Conservation (phyloP, 1,140 invertebrate genomes). For the Cyrtorhinus lividipennis region DNA sequence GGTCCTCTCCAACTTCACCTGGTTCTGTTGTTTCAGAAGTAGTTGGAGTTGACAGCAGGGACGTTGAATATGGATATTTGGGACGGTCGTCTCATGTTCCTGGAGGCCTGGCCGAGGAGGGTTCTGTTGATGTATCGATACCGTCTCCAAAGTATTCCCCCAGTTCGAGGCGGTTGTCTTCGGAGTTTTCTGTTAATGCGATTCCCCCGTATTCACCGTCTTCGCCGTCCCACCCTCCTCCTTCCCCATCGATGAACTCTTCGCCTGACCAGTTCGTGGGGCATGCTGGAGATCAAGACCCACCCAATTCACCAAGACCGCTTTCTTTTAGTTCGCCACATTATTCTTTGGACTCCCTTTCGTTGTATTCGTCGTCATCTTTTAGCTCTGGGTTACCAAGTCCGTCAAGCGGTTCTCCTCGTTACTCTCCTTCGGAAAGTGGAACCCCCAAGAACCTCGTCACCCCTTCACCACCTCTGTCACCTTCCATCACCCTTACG, state of each 20-base stretch:
- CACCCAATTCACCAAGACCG: too few relatives aligned
- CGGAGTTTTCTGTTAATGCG: background rate
- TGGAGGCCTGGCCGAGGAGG: too few relatives aligned
- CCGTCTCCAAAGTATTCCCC: background rate
- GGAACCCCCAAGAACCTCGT: background rate
- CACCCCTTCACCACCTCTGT: background rate
- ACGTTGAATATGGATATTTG: too few relatives aligned
- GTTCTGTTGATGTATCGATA: background rate
- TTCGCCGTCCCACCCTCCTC: background rate
- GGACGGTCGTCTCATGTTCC: too few relatives aligned
- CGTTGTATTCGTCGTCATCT: background rate
- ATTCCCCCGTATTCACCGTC: background rate
- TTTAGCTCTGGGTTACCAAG: background rate
- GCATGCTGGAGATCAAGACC: too few relatives aligned
- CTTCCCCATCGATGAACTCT: background rate
- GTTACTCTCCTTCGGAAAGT: background rate
- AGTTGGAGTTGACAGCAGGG: too few relatives aligned
- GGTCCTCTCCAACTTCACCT: too few relatives aligned
- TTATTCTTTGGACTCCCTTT: background rate
- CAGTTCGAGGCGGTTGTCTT: background rate
- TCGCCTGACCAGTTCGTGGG: too few relatives aligned
- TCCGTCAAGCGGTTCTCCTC: background rate
- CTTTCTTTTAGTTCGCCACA: too few relatives aligned
- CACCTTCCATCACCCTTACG: background rate
- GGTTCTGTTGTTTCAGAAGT: too few relatives aligned